A percentile compares a stretch with the other conserved stretches of the same genome.
Conservation (phyloP, 2,113 vertebrate species). For the Bagarius yarrelli region DNA sequence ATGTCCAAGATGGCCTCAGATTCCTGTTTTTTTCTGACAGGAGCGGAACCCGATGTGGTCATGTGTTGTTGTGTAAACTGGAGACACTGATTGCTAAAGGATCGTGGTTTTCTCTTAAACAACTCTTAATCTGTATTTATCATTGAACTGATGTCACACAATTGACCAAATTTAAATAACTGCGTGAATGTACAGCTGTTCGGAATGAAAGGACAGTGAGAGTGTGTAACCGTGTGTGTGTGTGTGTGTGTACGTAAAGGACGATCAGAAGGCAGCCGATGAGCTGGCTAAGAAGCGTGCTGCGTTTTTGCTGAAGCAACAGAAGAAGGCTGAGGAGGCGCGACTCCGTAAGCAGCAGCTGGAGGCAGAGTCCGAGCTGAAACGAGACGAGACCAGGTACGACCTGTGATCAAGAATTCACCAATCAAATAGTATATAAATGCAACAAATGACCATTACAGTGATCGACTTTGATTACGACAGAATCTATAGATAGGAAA, state of each 20-base stretch:
- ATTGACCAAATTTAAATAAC: neutral
- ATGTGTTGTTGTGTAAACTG: no score
- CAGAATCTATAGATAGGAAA: no score
- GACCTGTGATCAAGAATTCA: neutral
- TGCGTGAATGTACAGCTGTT: neutral
- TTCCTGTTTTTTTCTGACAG: no score
- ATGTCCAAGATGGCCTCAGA: no score
- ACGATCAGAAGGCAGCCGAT: constrained; percentile 91
- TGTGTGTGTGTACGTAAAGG: constrained; percentile 66
- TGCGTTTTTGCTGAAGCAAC: constrained; percentile 90
- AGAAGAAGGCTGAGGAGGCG: constrained; percentile 91
- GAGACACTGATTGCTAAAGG: no score
- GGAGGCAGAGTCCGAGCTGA: constrained; percentile 85
- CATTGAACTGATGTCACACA: neutral
- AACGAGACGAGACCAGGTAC: constrained; percentile 89
- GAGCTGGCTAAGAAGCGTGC: constrained; percentile 90
- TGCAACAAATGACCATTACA: no score
- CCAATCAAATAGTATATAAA: neutral
- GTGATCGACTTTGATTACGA: no score
- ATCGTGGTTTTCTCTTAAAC: no score
- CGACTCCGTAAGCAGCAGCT: constrained; percentile 84
- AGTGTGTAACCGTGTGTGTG: neutral
- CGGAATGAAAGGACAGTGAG: neutral
- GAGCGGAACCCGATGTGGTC: no score
- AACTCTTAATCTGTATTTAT: no score